Conservation (phyloP, 2,797 vertebrate genomes). For the Darevskia nairensis region DNA sequence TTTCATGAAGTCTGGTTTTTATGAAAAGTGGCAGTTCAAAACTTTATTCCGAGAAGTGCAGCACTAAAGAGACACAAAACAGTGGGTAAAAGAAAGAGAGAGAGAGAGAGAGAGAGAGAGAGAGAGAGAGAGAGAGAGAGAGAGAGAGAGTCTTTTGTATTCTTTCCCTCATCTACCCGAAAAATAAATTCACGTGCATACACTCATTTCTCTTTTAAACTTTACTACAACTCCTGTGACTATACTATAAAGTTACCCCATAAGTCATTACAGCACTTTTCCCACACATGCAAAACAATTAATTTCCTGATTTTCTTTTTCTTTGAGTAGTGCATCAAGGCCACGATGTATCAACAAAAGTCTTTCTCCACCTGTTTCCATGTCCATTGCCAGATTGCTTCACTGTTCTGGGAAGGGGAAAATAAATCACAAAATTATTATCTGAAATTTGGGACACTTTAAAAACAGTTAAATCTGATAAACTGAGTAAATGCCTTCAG, state of each 20-base stretch:
- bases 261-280: conserved; percentile 75
- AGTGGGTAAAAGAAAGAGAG: conserved; percentile 50
- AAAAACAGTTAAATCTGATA: background rate
- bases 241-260: conserved; percentile 78
- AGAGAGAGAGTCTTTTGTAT: conserved; percentile 48
- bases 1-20: conserved; percentile 10
- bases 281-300: conserved; percentile 75
- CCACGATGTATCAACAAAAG: conserved; percentile 76
- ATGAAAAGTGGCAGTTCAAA: conserved; percentile 27
- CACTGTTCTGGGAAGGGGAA: conserved; percentile 61
- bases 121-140: conserved; percentile 18
- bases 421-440: conserved; percentile 35
- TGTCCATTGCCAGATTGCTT: conserved; percentile 51
- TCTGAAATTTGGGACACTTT: background rate
- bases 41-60: conserved; percentile 64
- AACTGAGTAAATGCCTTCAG: background rate
- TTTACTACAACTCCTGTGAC: conserved; percentile 76
- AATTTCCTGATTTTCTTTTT: conserved; percentile 77
- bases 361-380: conserved; percentile 65
- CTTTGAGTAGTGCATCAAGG: conserved; percentile 76
- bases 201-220: conserved; percentile 68
- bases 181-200: conserved; percentile 63
- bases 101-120: conserved; percentile 32
- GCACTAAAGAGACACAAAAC: conserved; percentile 57
- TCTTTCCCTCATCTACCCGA: conserved; percentile 53